Evolutionary conservation across 2,113 vertebrate species (phyloP).

Genomic region (Thinocorus orbignyianus): DNA sequence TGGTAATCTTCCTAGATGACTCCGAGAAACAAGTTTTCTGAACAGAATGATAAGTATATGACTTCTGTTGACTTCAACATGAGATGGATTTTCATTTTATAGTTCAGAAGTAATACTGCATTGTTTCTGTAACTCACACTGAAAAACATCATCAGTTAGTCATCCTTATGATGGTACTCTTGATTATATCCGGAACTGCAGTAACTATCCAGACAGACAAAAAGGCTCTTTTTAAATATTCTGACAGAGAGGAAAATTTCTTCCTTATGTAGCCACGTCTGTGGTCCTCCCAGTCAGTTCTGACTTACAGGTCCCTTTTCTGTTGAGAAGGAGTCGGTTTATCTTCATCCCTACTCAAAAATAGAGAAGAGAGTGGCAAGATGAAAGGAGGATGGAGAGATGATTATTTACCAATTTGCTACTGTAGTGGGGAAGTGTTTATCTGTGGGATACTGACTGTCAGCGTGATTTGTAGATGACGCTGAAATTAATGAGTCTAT

Average conservation of each 20-base stretch:
- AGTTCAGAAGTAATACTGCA: not conserved
- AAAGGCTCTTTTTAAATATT: not conserved
- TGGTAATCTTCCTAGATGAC: not conserved
- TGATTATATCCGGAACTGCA: not conserved
- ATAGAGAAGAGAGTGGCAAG: not conserved
- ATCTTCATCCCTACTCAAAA: not conserved
- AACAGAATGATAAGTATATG: not conserved
- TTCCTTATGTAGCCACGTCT: not conserved
- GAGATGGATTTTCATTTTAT: not conserved
- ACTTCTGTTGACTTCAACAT: not conserved
- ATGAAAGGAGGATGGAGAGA: not conserved
- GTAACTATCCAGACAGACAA: not conserved
- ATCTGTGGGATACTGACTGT: not conserved
- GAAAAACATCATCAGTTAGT: not conserved
- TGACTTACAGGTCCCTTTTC: not conserved
- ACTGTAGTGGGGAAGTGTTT: not conserved
- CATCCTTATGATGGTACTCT: not conserved
- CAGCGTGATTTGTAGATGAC: constrained; percentile 27
- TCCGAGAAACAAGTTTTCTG: constrained; percentile 13
- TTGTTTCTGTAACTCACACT: not conserved
- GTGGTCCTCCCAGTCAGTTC: not conserved
- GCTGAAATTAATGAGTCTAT: constrained; percentile 5
- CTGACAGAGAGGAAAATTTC: not conserved
- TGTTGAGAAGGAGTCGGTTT: not conserved
- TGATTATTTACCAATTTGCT: constrained; percentile 12